phyloP scores from a whole-genome alignment of 1,140 invertebrate species.

The Papilio glaucus region DNA sequence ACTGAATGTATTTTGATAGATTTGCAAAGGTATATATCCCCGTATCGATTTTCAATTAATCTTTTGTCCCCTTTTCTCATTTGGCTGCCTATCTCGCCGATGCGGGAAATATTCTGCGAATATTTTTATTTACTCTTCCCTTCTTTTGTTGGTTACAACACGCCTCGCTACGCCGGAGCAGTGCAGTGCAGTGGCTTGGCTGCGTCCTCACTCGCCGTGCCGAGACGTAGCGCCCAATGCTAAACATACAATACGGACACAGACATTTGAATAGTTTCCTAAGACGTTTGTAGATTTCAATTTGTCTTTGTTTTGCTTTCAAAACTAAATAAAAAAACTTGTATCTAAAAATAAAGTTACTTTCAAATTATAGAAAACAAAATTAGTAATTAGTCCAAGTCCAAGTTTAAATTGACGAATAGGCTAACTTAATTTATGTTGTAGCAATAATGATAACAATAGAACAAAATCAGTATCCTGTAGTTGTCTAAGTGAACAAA shows the following conservation, averaged over 20 bases:
- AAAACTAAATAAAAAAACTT: too few species aligned
- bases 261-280: constrained; percentile 59
- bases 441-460: too few species aligned
- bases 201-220: background rate
- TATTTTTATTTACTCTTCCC: constrained; percentile 60
- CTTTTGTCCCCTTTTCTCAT: constrained; percentile 70
- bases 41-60: constrained; percentile 79
- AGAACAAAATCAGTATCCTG: too few species aligned
- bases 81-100: constrained; percentile 62
- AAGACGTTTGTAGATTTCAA: constrained; percentile 16
- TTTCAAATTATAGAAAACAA: too few species aligned
- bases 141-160: constrained; percentile 51
- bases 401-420: too few species aligned
- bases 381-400: too few species aligned
- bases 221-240: constrained; percentile 47
- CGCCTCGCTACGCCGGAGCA: background rate
- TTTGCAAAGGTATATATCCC: constrained; percentile 71
- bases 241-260: constrained; percentile 60
- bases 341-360: too few species aligned
- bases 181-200: constrained; percentile 5
- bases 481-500: too few species aligned
- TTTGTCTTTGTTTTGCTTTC: constrained; percentile 14
- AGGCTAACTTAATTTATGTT: too few species aligned
- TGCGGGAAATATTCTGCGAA: constrained; percentile 48
- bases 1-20: constrained; percentile 73